Evolutionary conservation across 1,140 invertebrate species (phyloP), one percentile per base, ranked within the genome.

Genomic region (Drosophila pseudoobscura): DNA sequence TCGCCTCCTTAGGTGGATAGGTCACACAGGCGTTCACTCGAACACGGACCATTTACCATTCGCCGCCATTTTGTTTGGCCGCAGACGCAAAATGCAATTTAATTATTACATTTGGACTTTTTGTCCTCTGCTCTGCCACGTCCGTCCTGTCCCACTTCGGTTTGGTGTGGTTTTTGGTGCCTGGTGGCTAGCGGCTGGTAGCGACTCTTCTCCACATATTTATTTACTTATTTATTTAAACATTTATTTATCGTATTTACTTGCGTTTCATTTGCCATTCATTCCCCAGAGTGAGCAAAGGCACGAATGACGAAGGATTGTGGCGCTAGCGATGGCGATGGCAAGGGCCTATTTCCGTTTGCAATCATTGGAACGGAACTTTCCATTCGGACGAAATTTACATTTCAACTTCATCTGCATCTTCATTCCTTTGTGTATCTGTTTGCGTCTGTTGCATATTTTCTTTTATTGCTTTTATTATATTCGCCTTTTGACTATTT

Each of bases 61-160:
- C 49, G 65, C 59, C 83, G 83, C 83, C 83, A 87, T 88, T 88
- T 88, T 78, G 83, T 88, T 68, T 76, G 78, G 71, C 82, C 78
- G 70, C 83, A 88, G 78, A 88, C 83, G 68, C 74, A 78, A 88
- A 76, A 87, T 88, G 82, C 78, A 87, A 88, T 87, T 87, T 87
- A 88, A 87, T 87, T 87, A 87, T 87, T 83, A 87, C 75, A 87
- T 87, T 84, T 78, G 78, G 58, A 73, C 73, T 66, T 65, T 83
- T 69, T 49, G 58, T 56, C 35, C 55, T 24, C 50, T 6, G 13
- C 17, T 13, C 8, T 3, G 5, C n/a, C 1, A 8, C 39, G 24
- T 26, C 39, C 20, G 5, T 15, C 31, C 15, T 2, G 44, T 22
- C 11, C 41, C 44, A n/a, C 13, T n/a, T 9, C 26, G 11, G 35